Percentiles rank a stretch among this genome's conserved stretches.
phyloP scores from a whole-genome alignment of 2,113 vertebrate genomes.

The Alectura lathami region DNA sequence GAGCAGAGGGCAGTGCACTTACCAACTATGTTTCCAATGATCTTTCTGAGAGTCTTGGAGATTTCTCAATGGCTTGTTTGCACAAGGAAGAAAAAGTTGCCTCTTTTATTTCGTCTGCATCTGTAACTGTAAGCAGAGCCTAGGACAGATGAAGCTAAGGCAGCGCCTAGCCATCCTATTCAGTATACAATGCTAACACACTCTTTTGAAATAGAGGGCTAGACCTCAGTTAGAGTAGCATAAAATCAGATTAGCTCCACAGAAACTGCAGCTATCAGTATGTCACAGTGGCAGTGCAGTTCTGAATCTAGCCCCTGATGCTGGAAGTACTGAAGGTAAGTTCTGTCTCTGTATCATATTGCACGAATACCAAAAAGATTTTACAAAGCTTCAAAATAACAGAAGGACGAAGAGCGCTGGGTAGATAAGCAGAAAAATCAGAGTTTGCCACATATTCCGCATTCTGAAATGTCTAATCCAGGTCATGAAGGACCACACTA shows the following conservation, averaged over 20 bases:
- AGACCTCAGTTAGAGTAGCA: conserved; percentile 6
- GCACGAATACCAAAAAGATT: background rate
- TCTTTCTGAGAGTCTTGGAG: background rate
- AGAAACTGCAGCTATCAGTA: background rate
- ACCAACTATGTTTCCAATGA: background rate
- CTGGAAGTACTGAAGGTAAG: background rate
- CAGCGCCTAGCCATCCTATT: background rate
- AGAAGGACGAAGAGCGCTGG: background rate
- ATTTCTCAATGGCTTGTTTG: background rate
- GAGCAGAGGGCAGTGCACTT: background rate
- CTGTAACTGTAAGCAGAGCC: background rate
- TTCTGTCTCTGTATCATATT: background rate
- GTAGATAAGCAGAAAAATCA: conserved; percentile 16
- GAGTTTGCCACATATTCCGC: background rate
- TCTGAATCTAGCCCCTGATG: background rate
- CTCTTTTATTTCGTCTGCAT: background rate
- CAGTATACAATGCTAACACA: background rate
- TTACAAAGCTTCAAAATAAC: conserved; percentile 20
- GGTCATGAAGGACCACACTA: conserved; percentile 5
- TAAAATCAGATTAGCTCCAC: conserved; percentile 30
- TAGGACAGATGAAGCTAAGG: background rate
- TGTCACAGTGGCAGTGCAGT: background rate
- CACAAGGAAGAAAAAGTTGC: background rate
- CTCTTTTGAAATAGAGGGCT: background rate
- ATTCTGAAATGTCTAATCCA: conserved; percentile 30